Evolutionary conservation across 2,888 invertebrate genomes (phyloP).

Genomic region (Drosophila villosipedis): DNA sequence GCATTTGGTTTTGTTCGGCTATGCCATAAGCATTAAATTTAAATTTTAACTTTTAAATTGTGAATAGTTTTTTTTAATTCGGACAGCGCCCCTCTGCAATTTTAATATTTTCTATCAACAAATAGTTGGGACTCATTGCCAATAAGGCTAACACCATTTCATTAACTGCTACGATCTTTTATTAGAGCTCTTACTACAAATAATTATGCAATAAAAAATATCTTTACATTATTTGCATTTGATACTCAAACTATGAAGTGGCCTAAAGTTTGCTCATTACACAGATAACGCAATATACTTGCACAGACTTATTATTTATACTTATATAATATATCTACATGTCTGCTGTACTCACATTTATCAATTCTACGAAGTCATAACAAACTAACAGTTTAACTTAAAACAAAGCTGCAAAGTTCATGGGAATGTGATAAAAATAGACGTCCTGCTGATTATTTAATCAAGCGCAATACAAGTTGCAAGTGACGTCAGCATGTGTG

Average conservation of each 20-base stretch:
- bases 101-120: too few relatives aligned
- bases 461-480: not conserved
- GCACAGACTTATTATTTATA: not conserved
- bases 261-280: not conserved
- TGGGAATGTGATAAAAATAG: not conserved
- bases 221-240: conserved; percentile 3
- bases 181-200: conserved; percentile 13
- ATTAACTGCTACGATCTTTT: not conserved
- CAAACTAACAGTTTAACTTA: too few relatives aligned
- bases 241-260: not conserved
- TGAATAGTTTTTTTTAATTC: not conserved
- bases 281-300: conserved; percentile 1
- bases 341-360: not conserved
- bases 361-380: too few relatives aligned
- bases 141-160: conserved; percentile 8
- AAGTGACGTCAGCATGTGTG: not conserved
- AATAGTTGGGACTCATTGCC: not conserved
- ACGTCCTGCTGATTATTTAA: not conserved
- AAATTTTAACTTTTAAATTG: not conserved
- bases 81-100: too few relatives aligned
- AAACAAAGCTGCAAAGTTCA: not conserved
- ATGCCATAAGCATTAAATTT: not conserved
- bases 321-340: not conserved
- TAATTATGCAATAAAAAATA: conserved; percentile 32
- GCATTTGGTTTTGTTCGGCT: not conserved